Conservation (phyloP, 2,113 vertebrate species). For the Sakesphorus luctuosus region DNA sequence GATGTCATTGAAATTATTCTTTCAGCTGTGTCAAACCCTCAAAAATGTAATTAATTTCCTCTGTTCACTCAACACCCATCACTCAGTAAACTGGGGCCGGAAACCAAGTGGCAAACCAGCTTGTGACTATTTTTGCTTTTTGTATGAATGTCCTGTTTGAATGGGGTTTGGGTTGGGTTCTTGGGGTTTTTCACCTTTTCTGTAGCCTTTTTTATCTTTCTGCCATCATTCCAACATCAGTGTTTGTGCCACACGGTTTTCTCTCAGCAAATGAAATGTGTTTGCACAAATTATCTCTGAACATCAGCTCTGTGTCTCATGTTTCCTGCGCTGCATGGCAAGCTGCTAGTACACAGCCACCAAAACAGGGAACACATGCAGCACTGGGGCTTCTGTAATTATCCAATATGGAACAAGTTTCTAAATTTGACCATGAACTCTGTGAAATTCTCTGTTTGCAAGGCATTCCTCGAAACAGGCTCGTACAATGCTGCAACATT, state of each 20-base stretch:
- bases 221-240: neutral
- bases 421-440: neutral
- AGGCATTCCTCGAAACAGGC: neutral
- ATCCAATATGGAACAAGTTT: neutral
- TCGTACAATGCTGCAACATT: neutral
- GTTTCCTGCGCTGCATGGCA: neutral
- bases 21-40: constrained; percentile 28
- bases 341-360: neutral
- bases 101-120: neutral
- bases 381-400: neutral
- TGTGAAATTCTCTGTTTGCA: neutral
- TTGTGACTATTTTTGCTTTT: neutral
- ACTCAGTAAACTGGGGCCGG: neutral
- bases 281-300: neutral
- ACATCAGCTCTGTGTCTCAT: rapidly evolving
- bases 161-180: neutral
- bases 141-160: neutral
- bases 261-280: neutral
- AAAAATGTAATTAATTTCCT: constrained; percentile 40
- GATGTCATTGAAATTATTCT: constrained; percentile 5
- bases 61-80: neutral
- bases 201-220: neutral
- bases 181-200: neutral
- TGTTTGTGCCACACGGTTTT: neutral
- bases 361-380: neutral